Base-by-base conservation (phyloP, 2,797 vertebrate species). In the Prionace glauca region DNA sequence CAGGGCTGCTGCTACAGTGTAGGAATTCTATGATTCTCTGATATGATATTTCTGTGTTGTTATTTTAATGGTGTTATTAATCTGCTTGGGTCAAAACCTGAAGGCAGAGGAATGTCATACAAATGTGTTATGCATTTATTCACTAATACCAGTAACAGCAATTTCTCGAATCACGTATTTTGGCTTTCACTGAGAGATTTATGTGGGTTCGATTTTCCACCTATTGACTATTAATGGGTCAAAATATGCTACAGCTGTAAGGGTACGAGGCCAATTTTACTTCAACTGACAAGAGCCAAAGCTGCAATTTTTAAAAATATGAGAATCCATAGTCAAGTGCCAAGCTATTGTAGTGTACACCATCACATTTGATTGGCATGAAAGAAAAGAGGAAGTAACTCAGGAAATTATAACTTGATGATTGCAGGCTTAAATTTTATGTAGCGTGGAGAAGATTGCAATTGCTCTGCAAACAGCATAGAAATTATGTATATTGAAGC, bases 181-280 rank as follows among this genome's bases (percentile, higher is more conserved):
- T 60, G 87, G 56, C 56, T 90, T 90, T 90, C 87, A 62, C 16
- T 74, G 72, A 90, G 87, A 84, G 8, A 84, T 84, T 84, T 84
- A 41, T 84, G 36, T 84, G 81, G 81, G 41, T 41, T 84, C 7
- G 41, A 45, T 84, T 84, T 84, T 84, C 81, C 9, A 45, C 81
- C 36, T n/a, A 84, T 62, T 90, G 87, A 32, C 87, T 90, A 8
- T 32, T 32, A 62, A n/a, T n/a, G 29, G 26, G 29, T 32, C 32
- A 29, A 90, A 90, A 62, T 62, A 1, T 62, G 32, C 14, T 62
- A 3, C 60, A 90, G 24, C 56, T 60, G 87, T 7, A 62, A 32
- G 60, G n/a, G 29, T 12, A 5, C n/a, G 56, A 90, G 3, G 29
- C 14, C 56, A 90, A n/a, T 90, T 90, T 90, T 18, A 90, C 32